Base-by-base conservation (phyloP, 1,140 invertebrate genomes). In the Phenacoccus solenopsis region DNA sequence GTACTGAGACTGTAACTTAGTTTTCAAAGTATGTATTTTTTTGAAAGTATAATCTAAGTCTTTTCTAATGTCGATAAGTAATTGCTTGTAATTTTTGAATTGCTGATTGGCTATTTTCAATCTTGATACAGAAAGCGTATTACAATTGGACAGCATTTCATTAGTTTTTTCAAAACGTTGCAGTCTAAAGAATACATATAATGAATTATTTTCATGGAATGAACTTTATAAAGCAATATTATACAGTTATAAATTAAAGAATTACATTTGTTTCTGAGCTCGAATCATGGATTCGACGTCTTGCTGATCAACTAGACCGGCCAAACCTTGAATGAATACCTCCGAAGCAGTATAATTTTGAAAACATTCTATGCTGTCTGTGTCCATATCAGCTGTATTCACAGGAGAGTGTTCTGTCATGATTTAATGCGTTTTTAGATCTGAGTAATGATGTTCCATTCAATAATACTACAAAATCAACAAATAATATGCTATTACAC, bases 81-180 rank as follows among this genome's bases (percentile, higher is more conserved):
- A 80, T 72, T 88, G 85, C 0, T 90, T 94, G 77, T 96, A 93
- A 75, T 90, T 90, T 74, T 93, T 94, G 72, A 97, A 94, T 74
- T 96, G 93, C 24, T 84, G 83, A 9, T 84, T 85, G 24, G 93
- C 90, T 68, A 85, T 86, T 76, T 94, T 90, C 67, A 92, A 83
- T 28, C 94, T 84, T 71, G 86, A 82, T 9, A 88, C 84, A 3
- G 93, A 93, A 3, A 98, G 78, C 3, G 90, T 87, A 79, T 97
- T 97, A 75, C 94, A 96, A 75, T 97, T 97, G 24, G 93, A 88
- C 24, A 98, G 79, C 94, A 97, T 98, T 84, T 97, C 94, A 77
- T 96, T 98, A 1, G 94, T 96, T 77, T 98, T 98, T 76, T 98
- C 95, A 81, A 96, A 98, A 71, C 94, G 83, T 74, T 94, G 90